Evolutionary conservation across 2,113 vertebrate species (phyloP).

Genomic region (Henicopernis longicauda): DNA sequence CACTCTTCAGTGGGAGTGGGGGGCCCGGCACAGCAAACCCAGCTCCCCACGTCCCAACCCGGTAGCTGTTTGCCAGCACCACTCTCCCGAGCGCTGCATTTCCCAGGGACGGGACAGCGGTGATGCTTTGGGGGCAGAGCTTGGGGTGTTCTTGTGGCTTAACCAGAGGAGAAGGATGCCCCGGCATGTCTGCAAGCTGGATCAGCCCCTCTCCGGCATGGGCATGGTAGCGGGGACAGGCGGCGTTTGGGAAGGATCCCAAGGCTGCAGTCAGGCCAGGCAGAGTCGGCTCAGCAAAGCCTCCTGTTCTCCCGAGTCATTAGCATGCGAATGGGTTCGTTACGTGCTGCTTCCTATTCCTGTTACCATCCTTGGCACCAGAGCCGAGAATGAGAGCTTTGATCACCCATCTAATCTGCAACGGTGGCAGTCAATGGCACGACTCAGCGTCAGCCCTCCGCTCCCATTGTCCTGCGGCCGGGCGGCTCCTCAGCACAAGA

Average conservation of each 20-base stretch:
- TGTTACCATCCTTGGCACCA: background rate
- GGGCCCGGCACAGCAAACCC: background rate
- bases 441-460: rapidly evolving
- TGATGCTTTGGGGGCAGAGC: background rate
- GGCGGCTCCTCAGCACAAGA: rapidly evolving
- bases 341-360: background rate
- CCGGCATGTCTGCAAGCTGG: background rate
- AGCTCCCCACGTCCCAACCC: rapidly evolving
- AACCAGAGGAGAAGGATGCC: background rate
- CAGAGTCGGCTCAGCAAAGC: background rate
- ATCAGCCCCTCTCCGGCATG: background rate
- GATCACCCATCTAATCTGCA: background rate
- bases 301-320: background rate
- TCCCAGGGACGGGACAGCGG: background rate
- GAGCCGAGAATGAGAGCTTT: background rate
- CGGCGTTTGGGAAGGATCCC: rapidly evolving
- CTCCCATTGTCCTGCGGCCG: rapidly evolving
- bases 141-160: background rate
- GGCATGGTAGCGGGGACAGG: rapidly evolving
- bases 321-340: background rate
- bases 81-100: rapidly evolving
- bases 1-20: rapidly evolving
- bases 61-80: rapidly evolving
- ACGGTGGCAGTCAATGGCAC: background rate
- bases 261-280: background rate